phyloP scores from a whole-genome alignment of 2,113 vertebrate genomes.

The Scopus umbretta region DNA sequence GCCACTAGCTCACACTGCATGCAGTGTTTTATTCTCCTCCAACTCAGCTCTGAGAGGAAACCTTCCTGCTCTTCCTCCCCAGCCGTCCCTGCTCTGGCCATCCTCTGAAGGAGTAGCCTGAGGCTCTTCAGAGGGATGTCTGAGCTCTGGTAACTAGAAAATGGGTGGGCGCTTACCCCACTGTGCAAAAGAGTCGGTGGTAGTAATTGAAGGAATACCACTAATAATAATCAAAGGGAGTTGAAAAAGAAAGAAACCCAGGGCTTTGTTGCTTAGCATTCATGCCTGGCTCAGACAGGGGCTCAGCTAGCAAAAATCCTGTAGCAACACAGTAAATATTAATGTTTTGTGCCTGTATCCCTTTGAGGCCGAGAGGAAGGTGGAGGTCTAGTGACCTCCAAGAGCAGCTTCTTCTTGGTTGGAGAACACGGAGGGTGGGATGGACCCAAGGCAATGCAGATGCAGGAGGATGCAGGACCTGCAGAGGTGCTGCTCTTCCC shows the following conservation, averaged over 20 bases:
- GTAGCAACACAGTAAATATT: not conserved
- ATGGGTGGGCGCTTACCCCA: not conserved
- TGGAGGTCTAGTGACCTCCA: not conserved
- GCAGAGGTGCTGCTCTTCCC: not conserved
- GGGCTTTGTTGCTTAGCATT: not conserved
- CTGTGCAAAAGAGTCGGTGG: not conserved
- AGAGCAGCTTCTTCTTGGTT: not conserved
- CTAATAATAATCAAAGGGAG: not conserved
- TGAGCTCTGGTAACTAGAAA: not conserved
- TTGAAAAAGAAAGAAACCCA: not conserved
- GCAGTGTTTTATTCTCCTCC: not conserved
- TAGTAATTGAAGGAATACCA: not conserved
- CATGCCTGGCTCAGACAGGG: not conserved
- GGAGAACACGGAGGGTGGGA: not conserved
- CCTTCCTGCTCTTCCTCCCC: not conserved
- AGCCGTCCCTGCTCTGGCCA: not conserved
- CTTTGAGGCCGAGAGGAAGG: not conserved
- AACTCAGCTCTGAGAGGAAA: not conserved
- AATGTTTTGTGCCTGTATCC: not conserved
- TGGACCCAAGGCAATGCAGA: not conserved
- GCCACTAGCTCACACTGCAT: conserved; percentile 13
- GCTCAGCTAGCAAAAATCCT: not conserved
- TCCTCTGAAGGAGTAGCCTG: not conserved
- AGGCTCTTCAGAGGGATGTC: not conserved
- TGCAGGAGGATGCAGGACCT: not conserved